Percentiles rank a stretch among this genome's conserved stretches.
phyloP scores from a whole-genome alignment of 2,113 vertebrate genomes.

The Tachysurus fulvidraco region DNA sequence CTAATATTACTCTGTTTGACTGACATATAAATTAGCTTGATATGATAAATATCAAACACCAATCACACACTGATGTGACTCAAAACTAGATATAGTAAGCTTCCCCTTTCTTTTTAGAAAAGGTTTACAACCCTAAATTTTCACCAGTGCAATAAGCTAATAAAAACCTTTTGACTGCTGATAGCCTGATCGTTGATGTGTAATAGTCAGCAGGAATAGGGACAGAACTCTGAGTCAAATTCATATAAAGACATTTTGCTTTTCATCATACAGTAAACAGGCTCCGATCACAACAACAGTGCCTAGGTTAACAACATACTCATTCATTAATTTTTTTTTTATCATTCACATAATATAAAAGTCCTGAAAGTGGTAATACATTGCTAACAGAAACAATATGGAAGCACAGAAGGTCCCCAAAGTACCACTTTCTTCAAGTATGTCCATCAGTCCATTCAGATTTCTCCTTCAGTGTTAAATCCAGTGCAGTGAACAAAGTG shows the following conservation, averaged over 20 bases:
- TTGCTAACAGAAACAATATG: conserved; percentile 25
- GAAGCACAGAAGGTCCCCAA: conserved; percentile 27
- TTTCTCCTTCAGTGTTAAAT: conserved; percentile 27
- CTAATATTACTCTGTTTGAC: not conserved
- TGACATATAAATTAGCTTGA: not conserved
- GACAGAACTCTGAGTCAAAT: not conserved
- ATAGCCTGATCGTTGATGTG: not conserved
- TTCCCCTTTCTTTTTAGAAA: not conserved
- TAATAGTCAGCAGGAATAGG: not conserved
- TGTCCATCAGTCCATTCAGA: conserved; percentile 30
- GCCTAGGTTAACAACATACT: conserved; percentile 1
- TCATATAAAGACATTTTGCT: not conserved
- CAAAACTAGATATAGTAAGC: not conserved
- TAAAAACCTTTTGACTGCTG: not conserved
- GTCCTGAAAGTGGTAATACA: conserved; percentile 31
- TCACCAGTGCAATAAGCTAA: not conserved
- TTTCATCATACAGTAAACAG: conserved; percentile 26
- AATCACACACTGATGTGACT: not conserved
- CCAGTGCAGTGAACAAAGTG: conserved; percentile 37
- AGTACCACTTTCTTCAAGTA: conserved; percentile 41
- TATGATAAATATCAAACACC: not conserved
- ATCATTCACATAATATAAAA: not conserved
- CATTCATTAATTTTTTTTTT: not conserved
- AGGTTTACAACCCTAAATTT: not conserved
- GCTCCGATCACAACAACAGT: conserved; percentile 12